Percentiles rank a stretch among this genome's conserved stretches.
Evolutionary conservation across 2,797 vertebrate genomes (phyloP).

Genomic region (Gephyroberyx darwinii): DNA sequence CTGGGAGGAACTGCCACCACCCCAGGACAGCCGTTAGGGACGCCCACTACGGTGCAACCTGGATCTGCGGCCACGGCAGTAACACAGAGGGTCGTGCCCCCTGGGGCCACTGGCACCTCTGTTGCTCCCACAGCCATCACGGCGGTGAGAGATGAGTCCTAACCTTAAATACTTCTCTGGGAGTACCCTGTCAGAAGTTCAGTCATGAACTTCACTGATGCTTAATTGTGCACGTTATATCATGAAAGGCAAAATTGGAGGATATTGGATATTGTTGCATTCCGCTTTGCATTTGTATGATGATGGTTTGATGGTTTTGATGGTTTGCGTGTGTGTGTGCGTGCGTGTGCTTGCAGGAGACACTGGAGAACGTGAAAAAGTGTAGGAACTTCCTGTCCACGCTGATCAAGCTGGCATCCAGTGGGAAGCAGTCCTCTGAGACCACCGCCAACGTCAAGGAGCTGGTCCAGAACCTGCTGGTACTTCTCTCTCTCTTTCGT

Average conservation of each 20-base stretch:
- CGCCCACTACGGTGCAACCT: constrained; percentile 86
- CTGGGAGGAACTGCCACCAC: constrained; percentile 86
- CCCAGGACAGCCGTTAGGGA: constrained; percentile 80
- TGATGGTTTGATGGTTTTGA: too few species aligned
- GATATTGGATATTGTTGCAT: background rate
- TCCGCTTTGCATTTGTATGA: too few species aligned
- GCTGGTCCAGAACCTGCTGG: constrained; percentile 90
- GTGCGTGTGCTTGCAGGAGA: constrained; percentile 81
- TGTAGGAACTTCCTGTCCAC: constrained; percentile 94
- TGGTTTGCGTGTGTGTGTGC: background rate
- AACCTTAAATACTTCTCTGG: constrained; percentile 25
- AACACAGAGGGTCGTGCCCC: constrained; percentile 70
- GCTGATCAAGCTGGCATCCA: constrained; percentile 92
- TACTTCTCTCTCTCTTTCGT: constrained; percentile 50
- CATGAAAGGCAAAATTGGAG: background rate
- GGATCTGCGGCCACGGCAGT: constrained; percentile 84
- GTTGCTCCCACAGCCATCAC: constrained; percentile 81
- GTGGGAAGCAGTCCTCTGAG: constrained; percentile 90
- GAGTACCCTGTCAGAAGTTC: background rate
- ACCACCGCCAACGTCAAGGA: constrained; percentile 92
- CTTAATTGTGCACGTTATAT: background rate
- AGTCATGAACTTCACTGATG: background rate
- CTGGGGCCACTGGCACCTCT: constrained; percentile 79
- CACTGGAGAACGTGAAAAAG: constrained; percentile 95
- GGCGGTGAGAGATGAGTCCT: constrained; percentile 78